Base-by-base conservation (phyloP, 2,113 vertebrate species). In the Limanda limanda region DNA sequence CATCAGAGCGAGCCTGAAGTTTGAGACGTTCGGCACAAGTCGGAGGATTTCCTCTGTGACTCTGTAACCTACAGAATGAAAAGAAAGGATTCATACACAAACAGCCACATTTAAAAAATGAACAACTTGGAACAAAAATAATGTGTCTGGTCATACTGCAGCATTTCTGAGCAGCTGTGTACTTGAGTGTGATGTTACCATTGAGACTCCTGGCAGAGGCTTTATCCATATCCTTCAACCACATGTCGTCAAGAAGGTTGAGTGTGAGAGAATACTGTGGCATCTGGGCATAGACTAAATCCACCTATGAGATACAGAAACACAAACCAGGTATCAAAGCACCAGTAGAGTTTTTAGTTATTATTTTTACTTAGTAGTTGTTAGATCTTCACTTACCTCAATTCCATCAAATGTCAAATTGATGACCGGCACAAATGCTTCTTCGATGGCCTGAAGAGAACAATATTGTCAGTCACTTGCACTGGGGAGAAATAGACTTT, bases 31-130 rank as follows among this genome's bases (percentile, higher is more conserved):
- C 87, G 96, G 96, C 92, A 97, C 96, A 91, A 96, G 93, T 87
- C 96, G 94, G 84, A 97, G 95, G 93, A 97, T 98, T 94, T 97
- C 96, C 93, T 96, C 95, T 35, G 96, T 96, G 82, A 97, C 96
- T 89, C 96, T 95, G 94, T 96, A 98, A 93, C 97, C 97, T 97
- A 82, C 8, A 12, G 18, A 40, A 69, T 4, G 10, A 55, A 25
- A 17, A 25, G 67, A 74, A 45, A 0, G 20, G 5, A n/a, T 42
- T 1, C 40, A 14, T 23, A 10, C 11, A 10, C 2, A 54, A 18
- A 52, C 2, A 58, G 35, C 35, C 7, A 17, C 45, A 1, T 20
- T 7, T 55, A 8, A 55, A 25, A 52, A 24, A 62, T 20, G 20
- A 11, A 62, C 11, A 40, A 31, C 20, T 11, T 42, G 10, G 23